Base-by-base conservation (phyloP, 2,888 invertebrate species). In the Teleogryllus oceanicus region DNA sequence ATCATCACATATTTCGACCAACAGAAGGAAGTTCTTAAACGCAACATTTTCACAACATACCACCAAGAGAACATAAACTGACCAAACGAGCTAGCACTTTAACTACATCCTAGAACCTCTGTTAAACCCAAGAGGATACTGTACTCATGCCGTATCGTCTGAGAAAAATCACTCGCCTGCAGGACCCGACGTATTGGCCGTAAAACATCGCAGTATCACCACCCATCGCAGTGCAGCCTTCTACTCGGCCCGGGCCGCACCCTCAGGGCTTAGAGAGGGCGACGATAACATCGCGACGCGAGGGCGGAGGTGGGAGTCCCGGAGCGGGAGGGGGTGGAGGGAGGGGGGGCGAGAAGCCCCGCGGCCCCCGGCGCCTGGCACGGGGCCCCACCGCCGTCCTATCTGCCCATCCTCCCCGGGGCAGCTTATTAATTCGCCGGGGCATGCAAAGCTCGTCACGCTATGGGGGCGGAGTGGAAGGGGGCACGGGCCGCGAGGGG, bases 391-490 rank as follows among this genome's bases (percentile, higher is more conserved):
- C 62, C 62, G 13, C 62, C n/a, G n/a, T 62, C 62, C 62, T 62
- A 62, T 62, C 62, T 62, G n/a, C 62, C 62, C 62, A 12, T 62
- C n/a, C 62, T 62, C 62, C 62, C 62, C 62, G 16, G 62, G 62
- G 62, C 62, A 62, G 11, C 62, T 62, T 62, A 62, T 62, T 62
- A 62, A 62, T 62, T 62, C 62, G 62, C n/a, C 62, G 62, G n/a
- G 62, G 62, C 62, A 62, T 62, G 62, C 62, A 62, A 62, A 62
- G 62, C 62, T 62, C 62, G 62, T 62, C 62, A 62, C 62, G 62
- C 62, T 62, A 62, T n/a, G 62, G 62, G 3, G 11, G 62, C 62
- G 62, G n/a, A 62, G 62, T 18, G 62, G n/a, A 62, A 5, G 62
- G n/a, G 16, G 62, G n/a, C n/a, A 10, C n/a, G 62, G 62, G 62